Evolutionary conservation across 2,113 vertebrate genomes (phyloP).

Genomic region (Oostethus manadensis): DNA sequence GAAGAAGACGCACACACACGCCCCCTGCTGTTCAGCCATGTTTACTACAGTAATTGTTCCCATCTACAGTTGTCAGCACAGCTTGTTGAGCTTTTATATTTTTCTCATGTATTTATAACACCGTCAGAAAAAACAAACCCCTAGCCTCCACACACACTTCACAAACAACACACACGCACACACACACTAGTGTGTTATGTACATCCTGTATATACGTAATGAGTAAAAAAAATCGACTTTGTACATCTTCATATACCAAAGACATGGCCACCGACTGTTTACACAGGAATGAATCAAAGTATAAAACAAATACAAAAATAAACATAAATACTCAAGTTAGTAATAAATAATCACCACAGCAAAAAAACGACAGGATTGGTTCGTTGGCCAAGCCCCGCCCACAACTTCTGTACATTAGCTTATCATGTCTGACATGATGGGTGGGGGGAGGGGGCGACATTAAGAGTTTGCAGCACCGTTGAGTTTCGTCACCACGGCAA

Average conservation of each 20-base stretch:
- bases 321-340: conserved; percentile 70
- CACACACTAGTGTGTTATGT: conserved; percentile 68
- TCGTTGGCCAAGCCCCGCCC: conserved; percentile 30
- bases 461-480: conserved; percentile 58
- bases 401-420: conserved; percentile 50
- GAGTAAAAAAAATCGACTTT: conserved; percentile 68
- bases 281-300: conserved; percentile 69
- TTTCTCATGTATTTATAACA: conserved; percentile 63
- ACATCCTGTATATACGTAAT: conserved; percentile 65
- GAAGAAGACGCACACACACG: conserved; percentile 34
- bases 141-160: conserved; percentile 57
- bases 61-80: conserved; percentile 74
- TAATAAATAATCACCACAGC: conserved; percentile 58
- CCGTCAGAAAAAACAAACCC: conserved; percentile 21
- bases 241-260: conserved; percentile 73
- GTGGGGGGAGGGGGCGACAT: conserved; percentile 4
- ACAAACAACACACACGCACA: conserved; percentile 52
- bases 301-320: conserved; percentile 75
- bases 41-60: conserved; percentile 68
- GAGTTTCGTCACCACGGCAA: conserved; percentile 25
- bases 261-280: conserved; percentile 74
- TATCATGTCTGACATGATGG: conserved; percentile 39
- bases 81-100: conserved; percentile 57
- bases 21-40: conserved; percentile 53
- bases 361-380: conserved; percentile 46